Evolutionary conservation across 2,113 vertebrate species (phyloP).

Genomic region (Cyanoramphus novaezelandiae): DNA sequence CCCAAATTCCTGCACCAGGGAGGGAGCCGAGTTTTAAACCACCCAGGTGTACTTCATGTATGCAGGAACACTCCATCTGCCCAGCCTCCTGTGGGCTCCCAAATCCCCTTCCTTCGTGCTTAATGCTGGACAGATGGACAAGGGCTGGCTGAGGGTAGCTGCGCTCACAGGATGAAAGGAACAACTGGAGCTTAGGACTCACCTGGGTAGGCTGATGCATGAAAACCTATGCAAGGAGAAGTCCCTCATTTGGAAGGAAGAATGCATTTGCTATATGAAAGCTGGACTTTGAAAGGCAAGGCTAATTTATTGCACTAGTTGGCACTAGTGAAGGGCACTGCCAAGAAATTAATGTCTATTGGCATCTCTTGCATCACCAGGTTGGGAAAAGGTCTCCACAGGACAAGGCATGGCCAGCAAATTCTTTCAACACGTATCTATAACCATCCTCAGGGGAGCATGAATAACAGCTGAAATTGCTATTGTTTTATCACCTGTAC

Average conservation of each 20-base stretch:
- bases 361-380: not conserved
- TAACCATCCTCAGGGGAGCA: not conserved
- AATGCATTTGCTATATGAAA: not conserved
- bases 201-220: not conserved
- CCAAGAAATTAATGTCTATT: not conserved
- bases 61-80: not conserved
- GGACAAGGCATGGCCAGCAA: not conserved
- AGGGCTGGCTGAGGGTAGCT: not conserved
- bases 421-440: not conserved
- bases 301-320: not conserved
- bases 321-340: not conserved
- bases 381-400: not conserved
- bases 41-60: accelerated
- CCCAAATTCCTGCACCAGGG: too few relatives aligned
- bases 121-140: not conserved
- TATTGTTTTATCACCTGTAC: not conserved
- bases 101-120: not conserved
- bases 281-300: not conserved
- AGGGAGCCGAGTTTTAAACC: not conserved
- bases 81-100: too few relatives aligned
- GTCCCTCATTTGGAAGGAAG: too few relatives aligned
- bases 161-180: accelerated
- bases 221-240: not conserved
- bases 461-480: not conserved
- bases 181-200: not conserved